A percentile compares a stretch with the other conserved stretches of the same genome.
phyloP scores from a whole-genome alignment of 1,140 invertebrate genomes.

The Varroa destructor region DNA sequence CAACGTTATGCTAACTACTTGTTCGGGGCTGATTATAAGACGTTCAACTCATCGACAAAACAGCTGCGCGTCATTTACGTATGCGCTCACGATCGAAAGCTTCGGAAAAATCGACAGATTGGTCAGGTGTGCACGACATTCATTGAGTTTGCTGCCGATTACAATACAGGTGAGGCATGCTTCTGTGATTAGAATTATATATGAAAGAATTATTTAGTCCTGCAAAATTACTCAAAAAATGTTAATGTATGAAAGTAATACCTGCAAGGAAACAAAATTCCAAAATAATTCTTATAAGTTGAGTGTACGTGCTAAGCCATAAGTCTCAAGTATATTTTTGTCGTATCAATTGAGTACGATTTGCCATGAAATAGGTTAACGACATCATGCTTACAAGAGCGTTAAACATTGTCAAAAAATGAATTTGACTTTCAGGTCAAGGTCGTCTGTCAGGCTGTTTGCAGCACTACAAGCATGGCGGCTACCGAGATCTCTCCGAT shows the following conservation, averaged over 20 bases:
- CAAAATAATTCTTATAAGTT: no score
- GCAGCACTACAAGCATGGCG: constrained; percentile 23
- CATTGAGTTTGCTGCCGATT: constrained; percentile 13
- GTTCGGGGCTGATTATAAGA: constrained; percentile 25
- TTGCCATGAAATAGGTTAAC: no score
- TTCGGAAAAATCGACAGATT: constrained; percentile 21
- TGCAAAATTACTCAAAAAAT: no score
- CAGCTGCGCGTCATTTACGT: constrained; percentile 25
- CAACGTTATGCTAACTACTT: constrained; percentile 18
- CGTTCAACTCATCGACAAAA: constrained; percentile 18
- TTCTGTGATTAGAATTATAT: no score
- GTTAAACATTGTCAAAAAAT: no score
- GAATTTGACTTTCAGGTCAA: background rate
- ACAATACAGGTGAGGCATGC: background rate
- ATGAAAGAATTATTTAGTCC: no score
- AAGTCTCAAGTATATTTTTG: no score
- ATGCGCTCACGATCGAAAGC: constrained; percentile 17
- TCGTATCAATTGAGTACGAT: no score
- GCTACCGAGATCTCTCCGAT: constrained; percentile 7
- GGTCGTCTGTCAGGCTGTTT: constrained; percentile 7
- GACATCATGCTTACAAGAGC: no score
- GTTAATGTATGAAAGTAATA: no score
- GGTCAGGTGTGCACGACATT: constrained; percentile 14
- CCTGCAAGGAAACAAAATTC: no score
- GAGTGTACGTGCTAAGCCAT: no score